phyloP scores from a whole-genome alignment of 2,113 vertebrate genomes.

The Triplophysa siluroides region DNA sequence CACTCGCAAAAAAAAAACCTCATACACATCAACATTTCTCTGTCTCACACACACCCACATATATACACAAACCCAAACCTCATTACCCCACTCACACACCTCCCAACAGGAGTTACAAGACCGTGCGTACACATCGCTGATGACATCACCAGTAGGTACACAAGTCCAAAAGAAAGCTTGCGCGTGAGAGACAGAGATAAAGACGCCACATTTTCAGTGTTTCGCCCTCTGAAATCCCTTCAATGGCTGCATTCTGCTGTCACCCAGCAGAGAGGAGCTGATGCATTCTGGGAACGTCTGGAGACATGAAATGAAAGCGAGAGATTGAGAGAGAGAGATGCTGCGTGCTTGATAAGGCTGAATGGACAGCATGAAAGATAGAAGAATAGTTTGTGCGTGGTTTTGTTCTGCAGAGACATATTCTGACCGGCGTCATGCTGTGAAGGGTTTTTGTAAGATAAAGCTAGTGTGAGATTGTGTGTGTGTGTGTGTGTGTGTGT shows the following conservation, averaged over 20 bases:
- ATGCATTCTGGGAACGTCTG: slow-evolving; percentile 38
- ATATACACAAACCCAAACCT: slow-evolving; percentile 10
- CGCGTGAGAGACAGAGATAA: slow-evolving; percentile 38
- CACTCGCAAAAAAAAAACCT: too few species aligned
- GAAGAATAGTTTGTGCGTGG: slow-evolving; percentile 11
- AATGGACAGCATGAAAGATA: slow-evolving; percentile 36
- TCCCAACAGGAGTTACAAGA: slow-evolving; percentile 40
- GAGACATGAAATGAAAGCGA: slow-evolving; percentile 35
- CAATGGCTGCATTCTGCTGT: slow-evolving; percentile 46
- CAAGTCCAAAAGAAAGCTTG: slow-evolving; percentile 17
- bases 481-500: slow-evolving; percentile 34
- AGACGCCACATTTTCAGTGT: slow-evolving; percentile 26
- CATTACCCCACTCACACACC: slow-evolving; percentile 3
- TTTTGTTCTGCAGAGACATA: slow-evolving; percentile 32
- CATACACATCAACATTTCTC: slow-evolving; percentile 35
- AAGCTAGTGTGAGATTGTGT: neutral
- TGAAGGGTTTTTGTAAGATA: slow-evolving; percentile 35
- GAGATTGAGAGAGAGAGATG: slow-evolving; percentile 36
- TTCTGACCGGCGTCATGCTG: slow-evolving; percentile 8
- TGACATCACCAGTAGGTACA: slow-evolving; percentile 47
- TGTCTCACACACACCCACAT: slow-evolving; percentile 15
- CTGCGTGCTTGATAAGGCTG: slow-evolving; percentile 33
- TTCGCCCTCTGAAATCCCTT: slow-evolving; percentile 46
- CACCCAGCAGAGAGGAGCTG: slow-evolving; percentile 50
- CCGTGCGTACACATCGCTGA: slow-evolving; percentile 28